phyloP scores from a whole-genome alignment of 2,113 vertebrate species.

The Candoia aspera region DNA sequence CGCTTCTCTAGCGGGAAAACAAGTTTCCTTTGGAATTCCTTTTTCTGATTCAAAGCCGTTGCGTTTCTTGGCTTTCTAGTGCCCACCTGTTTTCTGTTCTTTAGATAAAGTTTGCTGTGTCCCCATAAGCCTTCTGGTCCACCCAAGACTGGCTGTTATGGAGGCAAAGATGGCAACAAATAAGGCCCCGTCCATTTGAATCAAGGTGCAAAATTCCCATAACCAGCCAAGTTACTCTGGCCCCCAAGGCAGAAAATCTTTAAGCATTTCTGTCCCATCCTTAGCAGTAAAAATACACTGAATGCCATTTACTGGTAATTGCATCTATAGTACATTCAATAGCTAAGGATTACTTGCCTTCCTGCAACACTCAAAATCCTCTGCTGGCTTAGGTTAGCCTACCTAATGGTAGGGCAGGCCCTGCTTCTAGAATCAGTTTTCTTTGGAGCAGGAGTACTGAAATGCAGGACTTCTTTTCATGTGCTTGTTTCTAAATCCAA shows the following conservation, averaged over 20 bases:
- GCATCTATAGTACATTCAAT: neutral
- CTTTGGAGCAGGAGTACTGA: neutral
- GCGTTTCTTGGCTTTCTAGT: rapidly evolving
- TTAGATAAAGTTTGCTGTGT: neutral
- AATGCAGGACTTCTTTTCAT: neutral
- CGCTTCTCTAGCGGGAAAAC: rapidly evolving
- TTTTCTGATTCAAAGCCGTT: neutral
- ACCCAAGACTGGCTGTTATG: neutral
- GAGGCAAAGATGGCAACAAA: neutral
- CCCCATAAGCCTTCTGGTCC: neutral
- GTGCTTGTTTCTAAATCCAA: neutral
- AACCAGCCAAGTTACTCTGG: neutral
- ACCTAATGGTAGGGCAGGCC: neutral
- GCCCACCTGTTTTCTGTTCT: neutral
- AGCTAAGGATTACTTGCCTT: neutral
- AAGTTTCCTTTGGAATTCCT: rapidly evolving
- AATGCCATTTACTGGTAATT: too few species aligned
- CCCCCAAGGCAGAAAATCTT: neutral
- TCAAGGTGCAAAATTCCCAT: neutral
- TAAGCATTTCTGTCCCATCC: neutral
- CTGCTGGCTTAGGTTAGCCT: neutral
- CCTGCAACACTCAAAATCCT: neutral
- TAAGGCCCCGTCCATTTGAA: neutral
- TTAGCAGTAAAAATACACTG: neutral
- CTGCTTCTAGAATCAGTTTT: neutral